Conservation (phyloP, 2,888 invertebrate species). For the Lysandra bellargus region DNA sequence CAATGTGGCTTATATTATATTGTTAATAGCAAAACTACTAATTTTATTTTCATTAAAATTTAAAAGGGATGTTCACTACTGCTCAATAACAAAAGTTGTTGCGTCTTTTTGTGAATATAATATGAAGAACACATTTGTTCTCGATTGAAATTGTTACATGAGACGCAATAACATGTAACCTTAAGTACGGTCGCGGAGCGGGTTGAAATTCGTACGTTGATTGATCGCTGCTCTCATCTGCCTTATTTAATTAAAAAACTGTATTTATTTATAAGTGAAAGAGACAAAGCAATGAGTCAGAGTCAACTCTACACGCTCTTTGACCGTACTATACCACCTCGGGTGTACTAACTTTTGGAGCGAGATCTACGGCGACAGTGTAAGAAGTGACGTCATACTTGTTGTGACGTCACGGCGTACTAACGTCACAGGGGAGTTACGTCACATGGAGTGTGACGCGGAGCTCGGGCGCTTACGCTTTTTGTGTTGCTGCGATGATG, state of each 20-base stretch:
- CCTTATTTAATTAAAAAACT: background rate
- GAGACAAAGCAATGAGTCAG: background rate
- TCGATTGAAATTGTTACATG: background rate
- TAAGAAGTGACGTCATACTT: background rate
- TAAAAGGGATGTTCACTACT: background rate
- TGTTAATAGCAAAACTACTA: background rate
- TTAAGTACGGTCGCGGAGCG: background rate
- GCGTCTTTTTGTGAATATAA: background rate
- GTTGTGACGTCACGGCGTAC: background rate
- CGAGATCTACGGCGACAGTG: background rate
- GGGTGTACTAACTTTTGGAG: background rate
- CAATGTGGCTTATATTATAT: background rate
- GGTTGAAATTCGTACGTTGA: background rate
- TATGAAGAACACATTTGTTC: background rate
- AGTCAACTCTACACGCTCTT: background rate
- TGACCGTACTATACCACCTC: background rate
- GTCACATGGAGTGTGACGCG: background rate
- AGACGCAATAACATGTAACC: background rate
- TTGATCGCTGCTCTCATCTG: background rate
- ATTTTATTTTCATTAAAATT: background rate
- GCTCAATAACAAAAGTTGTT: background rate
- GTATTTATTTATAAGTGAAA: background rate
- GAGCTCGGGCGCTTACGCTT: slow-evolving; percentile 29
- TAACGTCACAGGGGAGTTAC: background rate
- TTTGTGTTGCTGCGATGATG: background rate